Evolutionary conservation across 53 echinoderm and acorn worm genomes (phyloP).

Genomic region (Stichopus horrens): DNA sequence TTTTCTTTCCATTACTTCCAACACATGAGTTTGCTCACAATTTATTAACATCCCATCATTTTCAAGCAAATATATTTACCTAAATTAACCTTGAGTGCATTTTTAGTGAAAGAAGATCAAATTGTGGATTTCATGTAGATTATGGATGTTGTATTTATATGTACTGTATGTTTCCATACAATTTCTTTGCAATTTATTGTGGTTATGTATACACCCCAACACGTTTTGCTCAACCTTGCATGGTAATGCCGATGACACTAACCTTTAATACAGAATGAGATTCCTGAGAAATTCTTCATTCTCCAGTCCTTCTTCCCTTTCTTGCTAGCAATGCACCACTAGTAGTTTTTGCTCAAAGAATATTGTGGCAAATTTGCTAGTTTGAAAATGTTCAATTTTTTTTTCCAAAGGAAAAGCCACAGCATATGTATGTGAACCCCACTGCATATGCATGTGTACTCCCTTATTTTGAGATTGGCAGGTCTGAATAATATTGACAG

Average conservation of each 20-base stretch:
- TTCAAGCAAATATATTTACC: conserved; percentile 40
- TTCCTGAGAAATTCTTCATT: neutral
- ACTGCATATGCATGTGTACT: neutral
- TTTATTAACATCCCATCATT: conserved; percentile 42
- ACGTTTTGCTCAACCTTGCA: conserved; percentile 37
- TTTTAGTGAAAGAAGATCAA: neutral
- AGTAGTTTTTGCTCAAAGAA: neutral
- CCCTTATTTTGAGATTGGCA: too few relatives aligned
- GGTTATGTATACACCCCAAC: conserved; percentile 40
- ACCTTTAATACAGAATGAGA: conserved; percentile 19
- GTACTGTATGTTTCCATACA: conserved; percentile 44
- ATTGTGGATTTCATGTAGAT: conserved; percentile 38
- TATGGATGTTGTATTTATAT: conserved; percentile 13
- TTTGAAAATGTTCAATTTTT: neutral
- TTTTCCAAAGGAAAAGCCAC: neutral
- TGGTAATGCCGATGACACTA: conserved; percentile 43
- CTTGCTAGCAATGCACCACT: conserved; percentile 36
- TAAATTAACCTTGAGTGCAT: conserved; percentile 38
- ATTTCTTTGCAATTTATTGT: conserved; percentile 40
- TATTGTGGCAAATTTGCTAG: conserved; percentile 2
- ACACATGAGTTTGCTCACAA: conserved; percentile 43
- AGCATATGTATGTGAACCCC: neutral
- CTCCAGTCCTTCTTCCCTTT: neutral
- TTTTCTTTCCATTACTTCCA: conserved; percentile 29
- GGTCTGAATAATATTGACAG: neutral